Conservation (phyloP, 2,797 vertebrate genomes). For the Myiothlypis chrysogaster region DNA sequence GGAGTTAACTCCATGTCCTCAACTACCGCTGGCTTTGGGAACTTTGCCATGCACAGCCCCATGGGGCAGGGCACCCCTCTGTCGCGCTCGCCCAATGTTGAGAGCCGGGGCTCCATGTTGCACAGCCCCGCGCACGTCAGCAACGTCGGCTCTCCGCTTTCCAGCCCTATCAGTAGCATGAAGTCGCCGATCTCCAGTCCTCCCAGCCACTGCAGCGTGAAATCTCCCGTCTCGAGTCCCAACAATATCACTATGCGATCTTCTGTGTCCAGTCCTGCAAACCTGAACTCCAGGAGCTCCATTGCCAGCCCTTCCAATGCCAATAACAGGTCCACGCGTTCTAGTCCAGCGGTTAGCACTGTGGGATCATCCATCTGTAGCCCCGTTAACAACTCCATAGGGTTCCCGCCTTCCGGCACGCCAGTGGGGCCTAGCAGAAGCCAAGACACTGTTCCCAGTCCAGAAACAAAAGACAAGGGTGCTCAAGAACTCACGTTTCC, state of each 20-base stretch:
- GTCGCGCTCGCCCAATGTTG: conserved; percentile 81
- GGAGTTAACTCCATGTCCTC: conserved; percentile 92
- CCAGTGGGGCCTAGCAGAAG: conserved; percentile 81
- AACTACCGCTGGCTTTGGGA: conserved; percentile 88
- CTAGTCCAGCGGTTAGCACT: conserved; percentile 86
- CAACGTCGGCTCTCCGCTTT: conserved; percentile 89
- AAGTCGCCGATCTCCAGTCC: conserved; percentile 96
- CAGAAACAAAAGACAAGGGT: conserved; percentile 84
- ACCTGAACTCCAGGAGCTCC: conserved; percentile 84
- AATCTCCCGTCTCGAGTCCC: conserved; percentile 91
- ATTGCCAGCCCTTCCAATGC: conserved; percentile 90
- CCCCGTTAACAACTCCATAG: conserved; percentile 82
- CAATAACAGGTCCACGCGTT: conserved; percentile 89
- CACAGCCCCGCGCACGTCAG: conserved; percentile 91
- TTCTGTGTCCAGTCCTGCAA: conserved; percentile 90
- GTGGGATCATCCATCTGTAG: conserved; percentile 86
- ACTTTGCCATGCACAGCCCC: conserved; percentile 84
- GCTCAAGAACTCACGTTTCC: conserved; percentile 89
- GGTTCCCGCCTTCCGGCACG: conserved; percentile 83
- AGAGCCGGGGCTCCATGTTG: conserved; percentile 85
- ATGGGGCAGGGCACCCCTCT: conserved; percentile 83
- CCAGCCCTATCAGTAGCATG: conserved; percentile 94
- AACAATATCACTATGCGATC: conserved; percentile 84
- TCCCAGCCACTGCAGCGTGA: conserved; percentile 88
- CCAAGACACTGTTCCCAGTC: conserved; percentile 86